Evolutionary conservation across 35 echinoderm and acorn worm species (phyloP), one percentile per base, ranked within the genome.

Genomic region (Anneissia japonica): DNA sequence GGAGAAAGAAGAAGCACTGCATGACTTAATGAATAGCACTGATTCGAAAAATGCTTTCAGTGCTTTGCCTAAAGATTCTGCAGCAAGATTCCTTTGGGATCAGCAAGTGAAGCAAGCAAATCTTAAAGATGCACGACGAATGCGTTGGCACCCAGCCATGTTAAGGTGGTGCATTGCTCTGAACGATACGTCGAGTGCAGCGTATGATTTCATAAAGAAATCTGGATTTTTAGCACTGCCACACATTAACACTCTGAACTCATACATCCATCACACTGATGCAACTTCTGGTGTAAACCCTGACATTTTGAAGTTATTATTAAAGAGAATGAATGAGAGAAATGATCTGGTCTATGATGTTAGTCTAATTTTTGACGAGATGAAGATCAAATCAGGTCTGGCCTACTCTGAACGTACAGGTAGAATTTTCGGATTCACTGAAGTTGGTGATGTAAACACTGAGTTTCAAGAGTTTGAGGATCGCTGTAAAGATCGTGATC

Each of bases 361-460:
- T 0, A 79, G 16, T 21, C 39, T 87, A 0, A 30, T 80, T 4
- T 87, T 87, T 79, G 85, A 79, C 23, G 85, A 87, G 32, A 87
- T 87, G 85, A 87, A 87, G 51, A 79, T 87, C 0, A 34, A 85
- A 30, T 31, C 64, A n/a, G 56, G 72, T 0, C 81, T 72, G 28
- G 36, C 29, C 9, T 82, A 90, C 46, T 32, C 88, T 10, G 33
- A 39, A 33, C 34, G 23, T 0, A 31, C 23, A 14, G 86, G 86
- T 4, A 79, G 79, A 37, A 39, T 80, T 34, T n/a, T 92, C 21
- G 90, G 90, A 16, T 92, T 92, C 39, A 46, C 74, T 0, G 79
- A 92, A 51, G 76, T 92, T 0, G 85, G 90, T 12, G 56, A 74
- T 30, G 75, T 92, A 11, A 81, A 74, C 11, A 82, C 39, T n/a